Percentiles rank a stretch among this genome's conserved stretches.
Evolutionary conservation across 2,113 vertebrate species (phyloP).

Genomic region (Platichthys stellatus): DNA sequence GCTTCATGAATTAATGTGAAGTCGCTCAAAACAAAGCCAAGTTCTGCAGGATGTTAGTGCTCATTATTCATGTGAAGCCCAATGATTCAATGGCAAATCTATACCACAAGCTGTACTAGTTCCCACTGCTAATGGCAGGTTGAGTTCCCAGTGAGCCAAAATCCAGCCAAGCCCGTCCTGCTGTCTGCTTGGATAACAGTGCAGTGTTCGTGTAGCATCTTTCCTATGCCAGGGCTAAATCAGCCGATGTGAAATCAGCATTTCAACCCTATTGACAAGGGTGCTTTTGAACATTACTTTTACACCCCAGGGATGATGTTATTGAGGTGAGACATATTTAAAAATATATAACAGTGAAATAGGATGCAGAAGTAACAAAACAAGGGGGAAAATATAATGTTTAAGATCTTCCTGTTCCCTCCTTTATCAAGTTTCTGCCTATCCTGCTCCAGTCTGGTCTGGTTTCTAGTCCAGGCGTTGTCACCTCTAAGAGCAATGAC

Average conservation of each 20-base stretch:
- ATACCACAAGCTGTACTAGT: constrained; percentile 57
- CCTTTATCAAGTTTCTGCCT: constrained; percentile 23
- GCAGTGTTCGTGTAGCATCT: constrained; percentile 67
- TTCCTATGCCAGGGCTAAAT: constrained; percentile 65
- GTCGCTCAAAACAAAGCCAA: constrained; percentile 53
- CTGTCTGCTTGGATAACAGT: constrained; percentile 70
- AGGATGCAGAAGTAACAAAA: constrained; percentile 13
- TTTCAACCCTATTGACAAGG: constrained; percentile 57
- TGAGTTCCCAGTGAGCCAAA: constrained; percentile 61
- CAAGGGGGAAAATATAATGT: constrained; percentile 9
- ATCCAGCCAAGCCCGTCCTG: constrained; percentile 58
- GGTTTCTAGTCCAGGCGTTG: constrained; percentile 24
- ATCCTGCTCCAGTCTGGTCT: constrained; percentile 5
- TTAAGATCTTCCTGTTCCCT: constrained; percentile 12
- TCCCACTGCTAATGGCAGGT: constrained; percentile 65
- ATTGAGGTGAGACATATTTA: constrained; percentile 42
- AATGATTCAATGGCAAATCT: constrained; percentile 54
- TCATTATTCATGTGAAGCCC: constrained; percentile 53
- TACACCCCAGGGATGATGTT: constrained; percentile 42
- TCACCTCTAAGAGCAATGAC: constrained; percentile 43
- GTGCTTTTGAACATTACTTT: constrained; percentile 54
- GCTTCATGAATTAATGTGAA: constrained; percentile 25
- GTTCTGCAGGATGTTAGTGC: constrained; percentile 50
- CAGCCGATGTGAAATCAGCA: constrained; percentile 64
- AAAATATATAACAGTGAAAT: constrained; percentile 42